phyloP scores from a whole-genome alignment of 2,888 invertebrate species.

The Phengaris arion region DNA sequence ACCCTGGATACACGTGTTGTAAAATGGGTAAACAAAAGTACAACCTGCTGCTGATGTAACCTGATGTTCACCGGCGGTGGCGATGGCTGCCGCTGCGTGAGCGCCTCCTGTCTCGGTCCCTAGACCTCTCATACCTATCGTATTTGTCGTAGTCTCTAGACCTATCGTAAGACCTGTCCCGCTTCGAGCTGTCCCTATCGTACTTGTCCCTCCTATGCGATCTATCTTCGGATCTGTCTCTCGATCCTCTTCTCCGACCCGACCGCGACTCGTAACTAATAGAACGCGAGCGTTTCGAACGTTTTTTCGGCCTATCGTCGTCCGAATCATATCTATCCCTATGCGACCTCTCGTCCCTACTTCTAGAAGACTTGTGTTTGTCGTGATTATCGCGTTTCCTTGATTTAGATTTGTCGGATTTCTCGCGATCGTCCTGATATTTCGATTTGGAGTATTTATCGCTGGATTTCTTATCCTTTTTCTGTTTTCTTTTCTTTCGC shows the following conservation, averaged over 20 bases:
- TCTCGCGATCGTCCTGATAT: conserved; percentile 55
- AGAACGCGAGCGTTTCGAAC: conserved; percentile 61
- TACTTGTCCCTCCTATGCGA: conserved; percentile 55
- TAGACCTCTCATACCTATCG: conserved; percentile 74
- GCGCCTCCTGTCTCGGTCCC: conserved; percentile 64
- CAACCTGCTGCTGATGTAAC: conserved; percentile 68
- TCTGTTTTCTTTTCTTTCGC: conserved; percentile 57
- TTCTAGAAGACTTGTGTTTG: conserved; percentile 56
- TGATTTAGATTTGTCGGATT: conserved; percentile 50
- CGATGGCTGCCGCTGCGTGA: conserved; percentile 63
- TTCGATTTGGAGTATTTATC: conserved; percentile 56
- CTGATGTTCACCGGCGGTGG: conserved; percentile 71
- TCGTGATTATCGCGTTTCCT: conserved; percentile 59
- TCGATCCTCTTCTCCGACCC: conserved; percentile 49
- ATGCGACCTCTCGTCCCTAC: conserved; percentile 56
- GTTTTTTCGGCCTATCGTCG: conserved; percentile 60
- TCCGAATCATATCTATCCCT: conserved; percentile 63
- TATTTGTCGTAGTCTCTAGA: conserved; percentile 53
- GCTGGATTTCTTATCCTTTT: conserved; percentile 52
- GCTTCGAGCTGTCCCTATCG: conserved; percentile 52
- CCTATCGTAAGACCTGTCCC: conserved; percentile 50
- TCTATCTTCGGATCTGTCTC: conserved; percentile 53
- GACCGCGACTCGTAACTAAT: conserved; percentile 61
- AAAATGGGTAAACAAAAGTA: conserved; percentile 48
- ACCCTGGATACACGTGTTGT: conserved; percentile 31